Percentiles rank a stretch among this genome's conserved stretches.
phyloP scores from a whole-genome alignment of 1,140 invertebrate species.

The Coptotermes formosanus region DNA sequence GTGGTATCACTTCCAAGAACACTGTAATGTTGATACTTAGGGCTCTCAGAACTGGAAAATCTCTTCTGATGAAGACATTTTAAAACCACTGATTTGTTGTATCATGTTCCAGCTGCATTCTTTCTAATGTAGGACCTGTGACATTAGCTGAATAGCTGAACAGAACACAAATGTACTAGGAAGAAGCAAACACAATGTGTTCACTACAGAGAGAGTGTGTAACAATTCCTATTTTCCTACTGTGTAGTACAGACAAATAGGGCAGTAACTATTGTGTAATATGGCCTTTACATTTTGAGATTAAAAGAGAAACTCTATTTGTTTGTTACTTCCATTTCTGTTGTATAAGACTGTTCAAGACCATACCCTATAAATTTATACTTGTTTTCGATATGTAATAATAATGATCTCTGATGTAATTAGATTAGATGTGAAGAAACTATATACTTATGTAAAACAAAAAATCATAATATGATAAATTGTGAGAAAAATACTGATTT shows the following conservation, averaged over 20 bases:
- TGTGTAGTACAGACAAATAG: background rate
- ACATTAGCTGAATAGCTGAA: background rate
- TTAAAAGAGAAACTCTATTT: background rate
- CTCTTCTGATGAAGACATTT: too few species aligned
- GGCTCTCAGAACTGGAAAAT: too few species aligned
- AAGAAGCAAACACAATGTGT: background rate
- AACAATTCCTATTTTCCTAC: background rate
- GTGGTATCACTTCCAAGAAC: too few species aligned
- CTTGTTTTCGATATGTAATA: background rate
- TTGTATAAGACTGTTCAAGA: background rate
- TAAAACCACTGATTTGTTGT: too few species aligned
- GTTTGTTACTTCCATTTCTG: background rate
- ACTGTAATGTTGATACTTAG: too few species aligned
- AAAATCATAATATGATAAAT: background rate
- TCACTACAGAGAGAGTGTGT: background rate
- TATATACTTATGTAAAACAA: background rate
- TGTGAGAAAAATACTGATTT: background rate
- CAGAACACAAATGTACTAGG: background rate
- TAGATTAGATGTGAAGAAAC: background rate
- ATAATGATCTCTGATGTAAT: background rate
- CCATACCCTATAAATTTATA: background rate
- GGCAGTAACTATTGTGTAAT: background rate
- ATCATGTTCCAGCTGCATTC: too few species aligned
- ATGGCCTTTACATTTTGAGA: conserved; percentile 18
- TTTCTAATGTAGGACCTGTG: background rate